Conservation (phyloP, 1,140 invertebrate species). For the Caenorhabditis inopinata region DNA sequence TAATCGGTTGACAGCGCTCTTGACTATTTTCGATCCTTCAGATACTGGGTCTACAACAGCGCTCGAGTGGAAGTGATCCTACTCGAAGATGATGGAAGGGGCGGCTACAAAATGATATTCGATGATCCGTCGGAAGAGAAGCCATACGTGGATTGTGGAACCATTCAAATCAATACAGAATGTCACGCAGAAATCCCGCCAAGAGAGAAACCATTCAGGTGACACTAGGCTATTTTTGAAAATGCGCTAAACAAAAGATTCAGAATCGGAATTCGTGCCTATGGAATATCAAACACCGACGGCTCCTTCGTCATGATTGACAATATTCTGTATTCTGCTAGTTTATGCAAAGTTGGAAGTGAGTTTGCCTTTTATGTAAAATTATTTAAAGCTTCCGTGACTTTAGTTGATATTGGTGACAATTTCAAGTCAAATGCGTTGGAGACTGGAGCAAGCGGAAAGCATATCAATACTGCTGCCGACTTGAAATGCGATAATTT, state of each 20-base stretch:
- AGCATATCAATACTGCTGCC: conserved; percentile 51
- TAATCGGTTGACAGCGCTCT: too few species aligned
- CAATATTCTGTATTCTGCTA: conserved; percentile 62
- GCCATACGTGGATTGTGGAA: conserved; percentile 61
- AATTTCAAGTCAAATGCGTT: conserved; percentile 52
- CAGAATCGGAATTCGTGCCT: conserved; percentile 58
- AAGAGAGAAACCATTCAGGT: conserved; percentile 52
- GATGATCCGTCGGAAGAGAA: conserved; percentile 54
- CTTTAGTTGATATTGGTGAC: conserved; percentile 61
- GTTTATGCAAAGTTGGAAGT: conserved; percentile 63
- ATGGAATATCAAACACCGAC: conserved; percentile 58
- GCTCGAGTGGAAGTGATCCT: conserved; percentile 62
- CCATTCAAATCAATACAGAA: conserved; percentile 60
- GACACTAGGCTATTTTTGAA: neutral
- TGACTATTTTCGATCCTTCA: conserved; percentile 42
- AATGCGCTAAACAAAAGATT: conserved; percentile 19
- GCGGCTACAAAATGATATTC: conserved; percentile 38
- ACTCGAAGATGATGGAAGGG: conserved; percentile 54
- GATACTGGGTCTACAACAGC: conserved; percentile 65
- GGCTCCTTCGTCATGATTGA: conserved; percentile 64
- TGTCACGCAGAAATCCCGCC: conserved; percentile 59
- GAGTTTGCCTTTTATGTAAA: too few species aligned
- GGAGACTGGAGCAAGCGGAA: conserved; percentile 55
- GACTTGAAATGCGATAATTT: conserved; percentile 60
- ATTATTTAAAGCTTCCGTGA: neutral